Base-by-base conservation (phyloP, 53 echinoderm and acorn worm genomes). In the Echinometra lucunter region DNA sequence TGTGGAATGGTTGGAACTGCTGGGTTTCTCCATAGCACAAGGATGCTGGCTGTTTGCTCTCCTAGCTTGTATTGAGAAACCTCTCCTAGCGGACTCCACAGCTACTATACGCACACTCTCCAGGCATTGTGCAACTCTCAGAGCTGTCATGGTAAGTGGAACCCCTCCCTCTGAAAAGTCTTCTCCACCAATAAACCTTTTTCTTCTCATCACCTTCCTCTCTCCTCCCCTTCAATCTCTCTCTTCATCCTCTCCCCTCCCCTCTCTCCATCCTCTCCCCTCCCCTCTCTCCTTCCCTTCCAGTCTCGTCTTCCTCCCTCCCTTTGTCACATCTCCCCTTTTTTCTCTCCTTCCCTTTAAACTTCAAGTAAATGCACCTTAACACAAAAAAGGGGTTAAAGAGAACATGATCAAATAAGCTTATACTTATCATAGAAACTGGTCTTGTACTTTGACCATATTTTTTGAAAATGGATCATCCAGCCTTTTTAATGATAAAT, bases 1-100 rank as follows among this genome's bases (percentile, higher is more conserved):
- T 82, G 95, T 98, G 67, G 95, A 96, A 90, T 99, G 99, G 99
- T 67, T 99, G 63, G 95, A 96, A 57, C 82, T 55, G 8, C 89
- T 98, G 32, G 99, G 99, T n/a, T 98, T 99, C 91, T 96, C 96
- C 37, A 82, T 97, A 34, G 94, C 97, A 2, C 99, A 99, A 89
- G 99, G 99, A 23, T 97, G 98, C 63, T 99, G 99, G 99, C 72
- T 99, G 25, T 99, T 97, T 96, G 95, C 97, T 25, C 95, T 99
- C 19, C 89, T 99, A 19, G 94, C 98, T 25, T 97, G 97, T 81
- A 90, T 99, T 23, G 98, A 98, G 94, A 99, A 99, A 94, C 99
- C 99, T 7, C 83, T 99, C 30, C 81, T 97, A 19, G 97, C 99
- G 0, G 97, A 99, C 78, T 94, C 96, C 6, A 95, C 97, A 40